Evolutionary conservation across 2,888 invertebrate genomes (phyloP).

Genomic region (Octonoba sinensis): DNA sequence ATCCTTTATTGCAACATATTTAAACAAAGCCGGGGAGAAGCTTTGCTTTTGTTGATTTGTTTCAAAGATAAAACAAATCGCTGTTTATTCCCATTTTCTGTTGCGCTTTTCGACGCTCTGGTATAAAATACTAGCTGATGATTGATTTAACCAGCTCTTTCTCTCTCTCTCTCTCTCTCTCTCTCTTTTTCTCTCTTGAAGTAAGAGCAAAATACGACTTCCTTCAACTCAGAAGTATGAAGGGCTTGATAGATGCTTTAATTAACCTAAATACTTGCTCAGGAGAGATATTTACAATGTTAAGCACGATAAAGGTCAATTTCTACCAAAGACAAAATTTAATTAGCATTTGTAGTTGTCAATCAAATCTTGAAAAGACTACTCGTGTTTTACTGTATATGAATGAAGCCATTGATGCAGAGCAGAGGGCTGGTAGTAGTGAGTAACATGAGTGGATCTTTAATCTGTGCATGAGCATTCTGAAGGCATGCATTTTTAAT

Average conservation of each 20-base stretch:
- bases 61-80: too few species aligned
- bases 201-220: slow-evolving; percentile 39
- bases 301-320: slow-evolving; percentile 17
- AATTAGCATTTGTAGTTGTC: slow-evolving; percentile 17
- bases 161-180: not conserved
- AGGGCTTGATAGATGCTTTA: slow-evolving; percentile 38
- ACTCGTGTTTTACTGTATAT: too few species aligned
- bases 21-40: too few species aligned
- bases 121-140: slow-evolving; percentile 19
- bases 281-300: slow-evolving; percentile 42
- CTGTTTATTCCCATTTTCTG: not conserved
- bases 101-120: not conserved
- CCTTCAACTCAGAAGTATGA: slow-evolving; percentile 15
- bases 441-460: too few species aligned
- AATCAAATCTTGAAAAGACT: slow-evolving; percentile 4
- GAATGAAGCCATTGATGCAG: too few species aligned
- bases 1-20: too few species aligned
- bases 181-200: not conserved
- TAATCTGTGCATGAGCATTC: too few species aligned
- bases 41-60: too few species aligned
- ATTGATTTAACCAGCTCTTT: slow-evolving; percentile 27
- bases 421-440: too few species aligned
- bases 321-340: not conserved
- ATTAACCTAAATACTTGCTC: slow-evolving; percentile 50
- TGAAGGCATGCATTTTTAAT: too few species aligned